phyloP scores from a whole-genome alignment of 1,140 invertebrate species.

The Adelges cooleyi region DNA sequence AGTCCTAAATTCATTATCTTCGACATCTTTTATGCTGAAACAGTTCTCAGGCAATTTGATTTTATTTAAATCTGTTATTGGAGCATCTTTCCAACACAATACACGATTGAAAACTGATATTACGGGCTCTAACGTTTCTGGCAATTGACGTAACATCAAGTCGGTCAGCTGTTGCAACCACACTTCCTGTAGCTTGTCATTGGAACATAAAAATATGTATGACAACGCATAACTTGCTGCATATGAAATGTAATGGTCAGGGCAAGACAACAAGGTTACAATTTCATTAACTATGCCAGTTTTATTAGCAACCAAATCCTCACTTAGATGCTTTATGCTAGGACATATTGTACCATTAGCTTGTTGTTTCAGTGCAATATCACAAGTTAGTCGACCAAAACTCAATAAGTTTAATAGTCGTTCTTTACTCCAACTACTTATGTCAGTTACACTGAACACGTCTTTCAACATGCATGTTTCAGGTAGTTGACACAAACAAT shows the following conservation, averaged over 20 bases:
- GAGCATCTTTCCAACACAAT: slow-evolving; percentile 11
- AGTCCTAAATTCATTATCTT: not conserved
- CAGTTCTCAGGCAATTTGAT: slow-evolving; percentile 14
- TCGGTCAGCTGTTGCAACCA: slow-evolving; percentile 41
- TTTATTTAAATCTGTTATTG: slow-evolving; percentile 5
- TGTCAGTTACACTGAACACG: slow-evolving; percentile 35
- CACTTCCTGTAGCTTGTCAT: slow-evolving; percentile 48
- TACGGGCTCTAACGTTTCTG: slow-evolving; percentile 12
- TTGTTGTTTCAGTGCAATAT: slow-evolving; percentile 72
- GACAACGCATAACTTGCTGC: slow-evolving; percentile 64
- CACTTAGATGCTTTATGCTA: slow-evolving; percentile 62
- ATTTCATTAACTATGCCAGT: slow-evolving; percentile 71
- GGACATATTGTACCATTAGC: slow-evolving; percentile 65
- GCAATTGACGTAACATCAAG: slow-evolving; percentile 50
- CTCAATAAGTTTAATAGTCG: slow-evolving; percentile 64
- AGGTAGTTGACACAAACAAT: slow-evolving; percentile 23
- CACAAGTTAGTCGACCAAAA: slow-evolving; percentile 67
- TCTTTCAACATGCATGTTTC: slow-evolving; percentile 9
- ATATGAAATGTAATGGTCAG: slow-evolving; percentile 68
- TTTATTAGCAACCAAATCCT: slow-evolving; percentile 64
- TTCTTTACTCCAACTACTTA: slow-evolving; percentile 56
- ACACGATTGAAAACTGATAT: slow-evolving; percentile 15
- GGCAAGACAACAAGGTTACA: slow-evolving; percentile 60
- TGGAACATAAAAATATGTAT: slow-evolving; percentile 69
- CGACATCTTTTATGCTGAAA: slow-evolving; percentile 8